Conservation (phyloP, 2,113 vertebrate species). For the Phrynosoma platyrhinos region DNA sequence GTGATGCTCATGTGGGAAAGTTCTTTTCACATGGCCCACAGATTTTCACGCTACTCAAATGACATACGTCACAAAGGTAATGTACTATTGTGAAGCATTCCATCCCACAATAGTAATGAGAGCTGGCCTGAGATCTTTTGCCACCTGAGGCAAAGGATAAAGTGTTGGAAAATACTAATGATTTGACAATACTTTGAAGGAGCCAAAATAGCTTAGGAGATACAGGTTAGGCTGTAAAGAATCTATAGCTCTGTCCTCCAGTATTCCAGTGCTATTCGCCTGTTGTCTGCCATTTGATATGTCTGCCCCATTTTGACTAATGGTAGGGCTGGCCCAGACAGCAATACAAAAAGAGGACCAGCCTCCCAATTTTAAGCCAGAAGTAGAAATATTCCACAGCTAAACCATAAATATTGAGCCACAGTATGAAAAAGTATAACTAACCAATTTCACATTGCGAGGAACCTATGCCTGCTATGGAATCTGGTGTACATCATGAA, state of each 20-base stretch:
- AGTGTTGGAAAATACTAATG: too few relatives aligned
- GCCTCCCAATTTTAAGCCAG: background rate
- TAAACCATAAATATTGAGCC: background rate
- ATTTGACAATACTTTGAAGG: background rate
- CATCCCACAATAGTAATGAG: too few relatives aligned
- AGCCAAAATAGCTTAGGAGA: background rate
- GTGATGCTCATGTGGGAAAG: background rate
- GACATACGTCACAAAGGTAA: background rate
- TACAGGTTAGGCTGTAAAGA: background rate
- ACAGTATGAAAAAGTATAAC: background rate
- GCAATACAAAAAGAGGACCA: background rate
- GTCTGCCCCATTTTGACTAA: background rate
- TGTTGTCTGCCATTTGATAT: background rate
- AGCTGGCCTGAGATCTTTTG: too few relatives aligned
- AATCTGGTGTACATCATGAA: constrained; percentile 9
- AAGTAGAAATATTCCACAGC: background rate
- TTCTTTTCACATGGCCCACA: background rate
- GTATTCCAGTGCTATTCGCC: too few relatives aligned
- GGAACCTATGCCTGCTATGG: background rate
- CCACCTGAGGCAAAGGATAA: too few relatives aligned
- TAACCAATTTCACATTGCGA: background rate
- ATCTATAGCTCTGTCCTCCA: background rate
- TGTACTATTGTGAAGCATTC: background rate
- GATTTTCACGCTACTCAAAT: background rate
- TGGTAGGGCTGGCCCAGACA: background rate